These are phyloP conservation scores for Sinohyriopsis cumingii DNA, from an alignment of 2,888 invertebrate genomes.

Conservation along the genomic window DNA sequence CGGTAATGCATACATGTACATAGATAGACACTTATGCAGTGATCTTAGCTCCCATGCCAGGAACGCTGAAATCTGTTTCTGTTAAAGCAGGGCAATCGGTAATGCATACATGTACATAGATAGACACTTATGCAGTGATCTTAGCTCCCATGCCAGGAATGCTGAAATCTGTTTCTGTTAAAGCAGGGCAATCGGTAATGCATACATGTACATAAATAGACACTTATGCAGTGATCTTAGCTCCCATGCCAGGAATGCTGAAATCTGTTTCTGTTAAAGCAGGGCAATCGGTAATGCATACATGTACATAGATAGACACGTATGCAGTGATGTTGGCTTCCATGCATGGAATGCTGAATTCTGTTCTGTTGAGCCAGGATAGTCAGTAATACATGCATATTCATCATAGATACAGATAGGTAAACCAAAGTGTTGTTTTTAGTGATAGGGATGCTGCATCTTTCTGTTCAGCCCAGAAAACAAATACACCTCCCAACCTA, in stretches of 20 bases:
- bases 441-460: too few relatives aligned
- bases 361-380: too few relatives aligned
- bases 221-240: constrained; percentile 75
- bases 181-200: constrained; percentile 75
- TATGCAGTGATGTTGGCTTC: not conserved
- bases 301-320: not conserved
- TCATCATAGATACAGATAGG: too few relatives aligned
- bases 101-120: constrained; percentile 23
- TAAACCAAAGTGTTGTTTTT: too few relatives aligned
- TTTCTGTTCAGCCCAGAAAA: too few relatives aligned
- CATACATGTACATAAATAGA: constrained; percentile 65
- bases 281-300: constrained; percentile 73
- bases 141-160: constrained; percentile 81
- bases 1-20: constrained; percentile 55
- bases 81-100: constrained; percentile 76
- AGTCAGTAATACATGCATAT: too few relatives aligned
- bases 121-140: constrained; percentile 75
- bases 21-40: constrained; percentile 74
- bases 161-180: constrained; percentile 77
- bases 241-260: constrained; percentile 82
- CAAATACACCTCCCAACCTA: too few relatives aligned
- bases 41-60: constrained; percentile 81
- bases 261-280: constrained; percentile 76
- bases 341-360: not conserved
- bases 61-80: constrained; percentile 77